These are phyloP conservation scores for Euura lappo DNA, from an alignment of 1,140 invertebrate genomes.

Conservation along the genomic window DNA sequence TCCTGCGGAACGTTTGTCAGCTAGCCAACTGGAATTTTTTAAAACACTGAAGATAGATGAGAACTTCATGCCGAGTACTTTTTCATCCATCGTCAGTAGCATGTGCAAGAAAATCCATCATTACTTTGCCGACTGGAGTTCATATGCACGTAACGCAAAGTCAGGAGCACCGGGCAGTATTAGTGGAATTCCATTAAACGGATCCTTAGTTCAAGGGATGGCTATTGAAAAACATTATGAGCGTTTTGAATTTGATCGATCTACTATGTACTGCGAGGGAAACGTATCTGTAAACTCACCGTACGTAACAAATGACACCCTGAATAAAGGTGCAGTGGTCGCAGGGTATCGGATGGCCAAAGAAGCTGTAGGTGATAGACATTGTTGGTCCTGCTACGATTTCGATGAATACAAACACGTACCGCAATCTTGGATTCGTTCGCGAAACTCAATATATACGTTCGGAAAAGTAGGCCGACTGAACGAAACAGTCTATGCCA, in stretches of 20 bases:
- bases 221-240: not conserved
- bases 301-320: not conserved
- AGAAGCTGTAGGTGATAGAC: not conserved
- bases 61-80: not conserved
- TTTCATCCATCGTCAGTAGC: not conserved
- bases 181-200: not conserved
- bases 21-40: not conserved
- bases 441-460: not conserved
- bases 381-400: not conserved
- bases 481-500: not conserved
- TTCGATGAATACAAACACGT: not conserved
- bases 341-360: not conserved
- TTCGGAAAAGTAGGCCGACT: not conserved
- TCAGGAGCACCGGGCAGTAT: no score
- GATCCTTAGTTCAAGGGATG: constrained; percentile 3
- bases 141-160: not conserved
- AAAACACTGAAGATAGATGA: not conserved
- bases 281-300: not conserved
- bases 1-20: not conserved
- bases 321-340: not conserved
- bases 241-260: not conserved
- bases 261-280: not conserved
- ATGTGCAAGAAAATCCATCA: no score
- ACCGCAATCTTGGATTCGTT: not conserved
- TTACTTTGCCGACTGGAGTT: no score